These are phyloP conservation scores for Dipodomys merriami DNA, from an alignment of 2,113 vertebrate species.

Conservation along the genomic window DNA sequence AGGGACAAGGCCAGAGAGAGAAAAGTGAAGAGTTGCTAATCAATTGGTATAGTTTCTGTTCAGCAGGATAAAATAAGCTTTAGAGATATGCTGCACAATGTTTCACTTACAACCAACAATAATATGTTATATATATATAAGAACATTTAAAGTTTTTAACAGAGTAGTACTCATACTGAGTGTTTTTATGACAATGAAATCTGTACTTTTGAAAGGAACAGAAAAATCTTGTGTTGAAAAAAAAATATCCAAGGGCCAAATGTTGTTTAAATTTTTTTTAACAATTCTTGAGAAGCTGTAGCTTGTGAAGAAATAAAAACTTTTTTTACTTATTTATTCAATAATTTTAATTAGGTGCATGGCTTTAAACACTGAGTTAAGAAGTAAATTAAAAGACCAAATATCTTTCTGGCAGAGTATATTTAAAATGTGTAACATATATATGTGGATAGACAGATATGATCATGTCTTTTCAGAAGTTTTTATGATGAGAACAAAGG, in stretches of 20 bases:
- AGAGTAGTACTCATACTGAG: background rate
- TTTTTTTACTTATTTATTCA: background rate
- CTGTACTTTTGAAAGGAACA: background rate
- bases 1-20: too few relatives aligned
- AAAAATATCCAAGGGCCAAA: background rate
- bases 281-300: background rate
- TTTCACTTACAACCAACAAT: background rate
- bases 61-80: too few relatives aligned
- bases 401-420: background rate
- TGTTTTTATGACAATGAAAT: background rate
- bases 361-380: background rate
- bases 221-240: background rate
- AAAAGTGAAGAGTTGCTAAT: background rate
- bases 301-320: background rate
- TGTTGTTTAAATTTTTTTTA: background rate
- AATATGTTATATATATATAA: too few relatives aligned
- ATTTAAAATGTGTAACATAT: background rate
- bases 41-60: background rate
- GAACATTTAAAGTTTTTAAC: background rate
- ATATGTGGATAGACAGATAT: background rate
- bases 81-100: background rate
- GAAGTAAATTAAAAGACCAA: background rate
- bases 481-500: background rate
- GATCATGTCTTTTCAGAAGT: background rate
- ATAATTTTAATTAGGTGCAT: background rate